phyloP scores from a whole-genome alignment of 2,888 invertebrate genomes.

The Linhomoeus sp. region DNA sequence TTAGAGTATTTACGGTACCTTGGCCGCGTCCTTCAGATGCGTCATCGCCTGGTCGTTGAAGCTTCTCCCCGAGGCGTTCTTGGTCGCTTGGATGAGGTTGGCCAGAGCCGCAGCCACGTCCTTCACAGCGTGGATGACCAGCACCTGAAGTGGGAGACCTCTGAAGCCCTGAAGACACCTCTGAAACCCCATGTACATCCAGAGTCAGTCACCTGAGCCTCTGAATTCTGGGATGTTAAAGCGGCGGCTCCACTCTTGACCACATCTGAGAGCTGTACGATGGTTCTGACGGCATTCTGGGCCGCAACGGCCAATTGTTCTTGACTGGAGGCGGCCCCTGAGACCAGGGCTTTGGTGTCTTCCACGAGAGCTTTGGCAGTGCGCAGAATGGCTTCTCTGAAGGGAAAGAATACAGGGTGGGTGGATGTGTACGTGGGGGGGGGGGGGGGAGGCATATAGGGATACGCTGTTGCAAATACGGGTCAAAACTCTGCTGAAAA shows the following conservation, averaged over 20 bases:
- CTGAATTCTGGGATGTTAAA: constrained; percentile 72
- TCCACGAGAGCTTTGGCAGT: constrained; percentile 96
- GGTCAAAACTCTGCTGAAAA: background rate
- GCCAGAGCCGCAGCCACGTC: constrained; percentile 91
- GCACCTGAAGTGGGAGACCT: constrained; percentile 48
- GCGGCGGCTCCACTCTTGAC: constrained; percentile 92
- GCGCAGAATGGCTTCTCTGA: constrained; percentile 78
- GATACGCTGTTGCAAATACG: background rate
- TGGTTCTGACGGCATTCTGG: constrained; percentile 85
- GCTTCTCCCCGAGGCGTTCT: constrained; percentile 83
- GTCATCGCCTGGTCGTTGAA: constrained; percentile 88
- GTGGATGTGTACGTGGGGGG: too few relatives aligned
- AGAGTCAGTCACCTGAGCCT: constrained; percentile 80
- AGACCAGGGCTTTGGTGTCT: constrained; percentile 93
- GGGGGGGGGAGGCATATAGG: background rate
- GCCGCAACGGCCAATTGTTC: constrained; percentile 91
- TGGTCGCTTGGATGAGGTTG: constrained; percentile 87
- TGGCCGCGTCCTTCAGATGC: constrained; percentile 81
- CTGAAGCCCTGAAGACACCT: too few relatives aligned
- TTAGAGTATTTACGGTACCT: too few relatives aligned
- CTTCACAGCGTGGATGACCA: constrained; percentile 89
- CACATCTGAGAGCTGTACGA: constrained; percentile 84
- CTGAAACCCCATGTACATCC: too few relatives aligned
- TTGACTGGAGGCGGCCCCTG: constrained; percentile 42
- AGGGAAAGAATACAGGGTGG: too few relatives aligned